A percentile compares a stretch with the other conserved stretches of the same genome.
These are phyloP conservation scores for Alsophila aescularia DNA, from an alignment of 2,888 invertebrate species.

Conservation along the genomic window DNA sequence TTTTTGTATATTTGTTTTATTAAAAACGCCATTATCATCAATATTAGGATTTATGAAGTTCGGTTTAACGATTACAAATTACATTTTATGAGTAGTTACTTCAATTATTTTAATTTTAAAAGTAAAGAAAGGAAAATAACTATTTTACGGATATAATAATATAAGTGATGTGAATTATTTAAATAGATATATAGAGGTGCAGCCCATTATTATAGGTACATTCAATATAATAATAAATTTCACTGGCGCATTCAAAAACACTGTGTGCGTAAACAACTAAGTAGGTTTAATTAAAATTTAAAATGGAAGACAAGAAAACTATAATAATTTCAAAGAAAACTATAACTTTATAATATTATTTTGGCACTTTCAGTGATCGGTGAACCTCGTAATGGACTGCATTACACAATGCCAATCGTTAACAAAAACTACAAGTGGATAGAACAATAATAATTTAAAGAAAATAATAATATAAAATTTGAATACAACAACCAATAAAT, in stretches of 20 bases:
- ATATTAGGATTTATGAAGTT: slow-evolving; percentile 85
- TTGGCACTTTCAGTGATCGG: slow-evolving; percentile 64
- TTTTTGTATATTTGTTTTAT: slow-evolving; percentile 82
- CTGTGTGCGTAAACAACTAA: slow-evolving; percentile 33
- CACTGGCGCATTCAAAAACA: slow-evolving; percentile 16
- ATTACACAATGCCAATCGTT: slow-evolving; percentile 72
- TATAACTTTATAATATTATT: slow-evolving; percentile 46
- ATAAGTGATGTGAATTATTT: slow-evolving; percentile 54
- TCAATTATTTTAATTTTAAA: slow-evolving; percentile 75
- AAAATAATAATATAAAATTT: slow-evolving; percentile 77
- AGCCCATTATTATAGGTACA: slow-evolving; percentile 55
- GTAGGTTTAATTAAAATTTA: slow-evolving; percentile 31
- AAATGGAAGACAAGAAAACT: slow-evolving; percentile 66
- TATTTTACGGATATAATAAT: slow-evolving; percentile 59
- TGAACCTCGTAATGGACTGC: slow-evolving; percentile 69
- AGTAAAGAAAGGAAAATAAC: slow-evolving; percentile 74
- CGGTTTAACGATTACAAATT: slow-evolving; percentile 83
- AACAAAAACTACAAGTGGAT: slow-evolving; percentile 69
- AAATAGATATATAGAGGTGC: slow-evolving; percentile 52
- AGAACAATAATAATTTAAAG: slow-evolving; percentile 81
- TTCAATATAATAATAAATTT: slow-evolving; percentile 16
- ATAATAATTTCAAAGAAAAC: slow-evolving; percentile 48
- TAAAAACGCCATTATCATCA: slow-evolving; percentile 85
- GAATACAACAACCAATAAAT: slow-evolving; percentile 84
- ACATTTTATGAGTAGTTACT: slow-evolving; percentile 79